phyloP scores from a whole-genome alignment of 2,113 vertebrate genomes.

The Megaleporinus macrocephalus region DNA sequence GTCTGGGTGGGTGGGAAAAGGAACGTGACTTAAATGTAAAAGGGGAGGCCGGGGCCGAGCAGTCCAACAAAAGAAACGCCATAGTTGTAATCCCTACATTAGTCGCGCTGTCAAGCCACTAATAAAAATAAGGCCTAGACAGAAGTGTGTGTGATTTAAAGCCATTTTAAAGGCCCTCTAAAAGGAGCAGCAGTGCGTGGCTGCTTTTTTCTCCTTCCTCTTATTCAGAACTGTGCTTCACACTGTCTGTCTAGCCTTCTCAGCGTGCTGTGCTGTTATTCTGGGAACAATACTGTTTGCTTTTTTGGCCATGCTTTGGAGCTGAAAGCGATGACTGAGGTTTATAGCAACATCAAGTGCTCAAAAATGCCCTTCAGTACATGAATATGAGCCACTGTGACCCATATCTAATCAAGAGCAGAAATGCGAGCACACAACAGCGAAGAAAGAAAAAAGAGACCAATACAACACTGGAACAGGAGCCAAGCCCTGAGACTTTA shows the following conservation, averaged over 20 bases:
- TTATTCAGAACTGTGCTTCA: not conserved
- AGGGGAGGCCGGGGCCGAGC: conserved; percentile 22
- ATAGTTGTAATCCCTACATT: conserved; percentile 52
- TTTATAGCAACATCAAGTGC: conserved; percentile 29
- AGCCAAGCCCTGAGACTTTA: not conserved
- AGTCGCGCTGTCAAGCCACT: conserved; percentile 44
- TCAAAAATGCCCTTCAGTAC: conserved; percentile 25
- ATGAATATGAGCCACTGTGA: conserved; percentile 18
- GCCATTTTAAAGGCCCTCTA: conserved; percentile 52
- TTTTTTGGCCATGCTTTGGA: not conserved
- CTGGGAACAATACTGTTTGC: not conserved
- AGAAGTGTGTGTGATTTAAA: conserved; percentile 65
- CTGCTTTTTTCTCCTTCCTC: conserved; percentile 14
- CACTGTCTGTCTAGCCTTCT: not conserved
- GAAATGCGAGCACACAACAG: not conserved
- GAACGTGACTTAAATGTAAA: conserved; percentile 45
- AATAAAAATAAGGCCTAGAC: conserved; percentile 59
- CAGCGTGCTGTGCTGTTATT: not conserved
- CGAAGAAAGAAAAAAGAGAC: not conserved
- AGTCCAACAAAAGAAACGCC: conserved; percentile 38
- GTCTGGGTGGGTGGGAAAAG: conserved; percentile 37
- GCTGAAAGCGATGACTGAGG: conserved; percentile 10
- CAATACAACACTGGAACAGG: not conserved
- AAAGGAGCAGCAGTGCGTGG: conserved; percentile 30
- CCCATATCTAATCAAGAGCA: conserved; percentile 26